Percentiles rank a stretch among this genome's conserved stretches.
These are phyloP conservation scores for Phyllotreta striolata DNA, from an alignment of 2,888 invertebrate genomes.

Conservation along the genomic window DNA sequence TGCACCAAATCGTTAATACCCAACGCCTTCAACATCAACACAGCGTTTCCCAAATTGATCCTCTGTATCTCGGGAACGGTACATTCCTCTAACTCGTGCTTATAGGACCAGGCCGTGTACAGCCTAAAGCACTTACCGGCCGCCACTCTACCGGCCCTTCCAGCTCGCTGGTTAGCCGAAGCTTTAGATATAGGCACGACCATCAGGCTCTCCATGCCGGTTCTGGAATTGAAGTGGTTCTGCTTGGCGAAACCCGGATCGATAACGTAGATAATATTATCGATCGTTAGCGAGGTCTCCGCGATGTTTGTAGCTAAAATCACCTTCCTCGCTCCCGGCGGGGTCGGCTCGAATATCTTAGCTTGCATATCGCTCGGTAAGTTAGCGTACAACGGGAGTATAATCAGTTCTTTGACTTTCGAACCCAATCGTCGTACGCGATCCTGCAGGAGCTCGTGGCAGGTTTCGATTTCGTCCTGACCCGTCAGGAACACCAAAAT, in stretches of 20 bases:
- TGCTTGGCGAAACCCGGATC: constrained; percentile 99
- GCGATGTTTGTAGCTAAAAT: constrained; percentile 98
- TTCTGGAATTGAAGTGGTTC: constrained; percentile 96
- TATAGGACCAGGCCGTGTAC: constrained; percentile 98
- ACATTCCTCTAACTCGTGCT: constrained; percentile 97
- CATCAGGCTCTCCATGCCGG: constrained; percentile 98
- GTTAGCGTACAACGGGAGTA: constrained; percentile 97
- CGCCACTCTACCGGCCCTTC: constrained; percentile 93
- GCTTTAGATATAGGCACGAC: constrained; percentile 99
- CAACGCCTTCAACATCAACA: constrained; percentile 93
- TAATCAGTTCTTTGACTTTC: constrained; percentile 89
- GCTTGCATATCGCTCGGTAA: constrained; percentile 99
- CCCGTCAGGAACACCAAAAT: constrained; percentile 96
- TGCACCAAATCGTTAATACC: constrained; percentile 98
- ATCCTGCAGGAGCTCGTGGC: constrained; percentile 89
- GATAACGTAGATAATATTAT: constrained; percentile 98
- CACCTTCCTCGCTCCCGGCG: constrained; percentile 95
- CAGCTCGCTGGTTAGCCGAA: constrained; percentile 97
- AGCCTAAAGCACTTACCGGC: constrained; percentile 98
- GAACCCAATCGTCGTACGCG: constrained; percentile 90
- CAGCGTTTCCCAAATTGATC: constrained; percentile 97
- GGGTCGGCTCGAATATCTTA: constrained; percentile 98
- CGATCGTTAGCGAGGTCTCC: constrained; percentile 98
- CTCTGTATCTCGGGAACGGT: constrained; percentile 98
- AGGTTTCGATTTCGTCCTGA: constrained; percentile 90